These are phyloP conservation scores for Thysanoteuthis rhombus DNA, from an alignment of 2,888 invertebrate genomes.

Conservation along the genomic window DNA sequence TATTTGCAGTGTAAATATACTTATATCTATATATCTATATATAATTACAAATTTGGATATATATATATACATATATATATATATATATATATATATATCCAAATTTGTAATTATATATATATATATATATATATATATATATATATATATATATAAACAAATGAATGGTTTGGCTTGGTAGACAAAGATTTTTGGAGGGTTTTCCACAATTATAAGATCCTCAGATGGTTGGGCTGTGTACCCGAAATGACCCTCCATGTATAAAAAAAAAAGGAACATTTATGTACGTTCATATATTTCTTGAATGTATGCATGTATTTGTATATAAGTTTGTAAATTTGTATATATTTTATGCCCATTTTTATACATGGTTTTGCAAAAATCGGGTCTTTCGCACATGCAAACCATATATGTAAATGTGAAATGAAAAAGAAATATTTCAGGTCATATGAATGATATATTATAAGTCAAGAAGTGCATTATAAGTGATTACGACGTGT, in stretches of 20 bases:
- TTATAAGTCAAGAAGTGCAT: not conserved
- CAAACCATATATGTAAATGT: not conserved
- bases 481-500: not conserved
- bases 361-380: not conserved
- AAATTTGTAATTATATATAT: too few species aligned
- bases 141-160: not conserved
- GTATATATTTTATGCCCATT: not conserved
- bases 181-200: too few species aligned
- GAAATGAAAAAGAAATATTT: not conserved
- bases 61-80: too few species aligned
- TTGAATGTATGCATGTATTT: not conserved
- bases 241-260: not conserved
- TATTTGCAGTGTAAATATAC: not conserved
- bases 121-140: not conserved
- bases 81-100: too few species aligned
- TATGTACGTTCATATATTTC: not conserved
- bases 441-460: not conserved
- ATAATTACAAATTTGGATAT: too few species aligned
- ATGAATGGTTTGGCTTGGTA: too few species aligned
- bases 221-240: too few species aligned
- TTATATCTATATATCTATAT: not conserved
- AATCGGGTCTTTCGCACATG: not conserved
- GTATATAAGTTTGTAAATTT: not conserved
- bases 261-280: not conserved
- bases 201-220: too few species aligned